These are phyloP conservation scores for Delia radicum DNA, from an alignment of 1,140 invertebrate species.

Conservation along the genomic window DNA sequence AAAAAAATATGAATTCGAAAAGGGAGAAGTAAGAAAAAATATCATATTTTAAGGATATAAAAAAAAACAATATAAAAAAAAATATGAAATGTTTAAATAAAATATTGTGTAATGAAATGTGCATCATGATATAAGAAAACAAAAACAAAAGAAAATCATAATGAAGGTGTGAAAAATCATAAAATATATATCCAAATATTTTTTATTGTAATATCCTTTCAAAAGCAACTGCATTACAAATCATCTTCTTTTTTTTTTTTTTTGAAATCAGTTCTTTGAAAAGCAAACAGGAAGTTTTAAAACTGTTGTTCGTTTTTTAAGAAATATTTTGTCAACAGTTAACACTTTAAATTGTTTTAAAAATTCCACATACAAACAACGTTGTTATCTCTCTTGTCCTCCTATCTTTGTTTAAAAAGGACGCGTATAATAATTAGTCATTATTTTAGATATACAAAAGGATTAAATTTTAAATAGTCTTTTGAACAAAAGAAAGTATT, in stretches of 20 bases:
- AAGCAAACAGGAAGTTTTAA: not conserved
- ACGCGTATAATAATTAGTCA: slow-evolving; percentile 12
- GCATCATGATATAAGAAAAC: not conserved
- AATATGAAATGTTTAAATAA: slow-evolving; percentile 17
- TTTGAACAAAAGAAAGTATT: slow-evolving; percentile 11
- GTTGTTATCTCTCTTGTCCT: not conserved
- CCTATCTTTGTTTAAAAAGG: not conserved
- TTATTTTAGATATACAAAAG: not conserved
- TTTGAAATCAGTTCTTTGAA: not conserved
- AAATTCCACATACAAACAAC: not conserved
- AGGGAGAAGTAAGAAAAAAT: not conserved
- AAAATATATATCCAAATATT: slow-evolving; percentile 35
- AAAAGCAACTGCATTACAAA: not conserved
- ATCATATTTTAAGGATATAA: not conserved
- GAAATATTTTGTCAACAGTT: slow-evolving; percentile 50
- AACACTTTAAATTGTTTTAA: slow-evolving; percentile 34
- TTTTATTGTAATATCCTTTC: not conserved
- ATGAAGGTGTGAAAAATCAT: slow-evolving; percentile 52
- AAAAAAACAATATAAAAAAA: not conserved
- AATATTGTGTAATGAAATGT: slow-evolving; percentile 10
- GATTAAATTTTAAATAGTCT: not conserved
- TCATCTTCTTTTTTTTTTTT: not conserved
- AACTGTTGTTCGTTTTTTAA: not conserved
- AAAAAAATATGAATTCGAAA: not conserved
- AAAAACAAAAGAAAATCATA: not conserved